Evolutionary conservation across 2,888 invertebrate genomes (phyloP).

Genomic region (Drosophila testacea): DNA sequence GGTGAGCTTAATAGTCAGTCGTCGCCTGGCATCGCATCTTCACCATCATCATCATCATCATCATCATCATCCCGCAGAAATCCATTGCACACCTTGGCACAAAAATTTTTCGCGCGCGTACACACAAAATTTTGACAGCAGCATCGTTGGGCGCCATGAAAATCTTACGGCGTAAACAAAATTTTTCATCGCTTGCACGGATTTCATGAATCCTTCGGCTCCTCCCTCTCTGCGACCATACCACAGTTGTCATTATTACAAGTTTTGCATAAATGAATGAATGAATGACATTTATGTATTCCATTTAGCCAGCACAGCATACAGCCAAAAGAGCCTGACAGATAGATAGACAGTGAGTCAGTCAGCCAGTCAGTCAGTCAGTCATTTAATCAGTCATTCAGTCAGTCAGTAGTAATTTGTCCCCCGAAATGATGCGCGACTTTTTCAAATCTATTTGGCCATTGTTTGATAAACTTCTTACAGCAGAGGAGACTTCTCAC

Average conservation of each 20-base stretch:
- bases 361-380: constrained; percentile 10
- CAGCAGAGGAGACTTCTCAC: background rate
- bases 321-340: constrained; percentile 17
- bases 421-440: constrained; percentile 57
- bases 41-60: constrained; percentile 1
- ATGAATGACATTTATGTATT: constrained; percentile 76
- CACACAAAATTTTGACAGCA: constrained; percentile 73
- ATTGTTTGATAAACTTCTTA: constrained; percentile 66
- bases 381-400: constrained; percentile 8
- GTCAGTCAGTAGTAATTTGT: constrained; percentile 48
- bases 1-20: constrained; percentile 59
- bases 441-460: constrained; percentile 60
- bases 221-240: constrained; percentile 6
- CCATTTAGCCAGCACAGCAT: constrained; percentile 65
- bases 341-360: constrained; percentile 1
- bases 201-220: constrained; percentile 49
- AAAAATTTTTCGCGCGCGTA: constrained; percentile 71
- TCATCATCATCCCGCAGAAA: constrained; percentile 21
- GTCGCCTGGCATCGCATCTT: constrained; percentile 40
- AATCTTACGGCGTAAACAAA: constrained; percentile 75
- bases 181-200: constrained; percentile 53
- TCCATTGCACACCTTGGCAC: constrained; percentile 67
- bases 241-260: constrained; percentile 71
- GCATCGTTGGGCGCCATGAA: constrained; percentile 62
- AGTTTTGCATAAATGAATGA: constrained; percentile 79